A percentile compares a stretch with the other conserved stretches of the same genome.
Evolutionary conservation across 2,797 vertebrate genomes (phyloP).

Genomic region (Microctenopoma stevenorrisi): DNA sequence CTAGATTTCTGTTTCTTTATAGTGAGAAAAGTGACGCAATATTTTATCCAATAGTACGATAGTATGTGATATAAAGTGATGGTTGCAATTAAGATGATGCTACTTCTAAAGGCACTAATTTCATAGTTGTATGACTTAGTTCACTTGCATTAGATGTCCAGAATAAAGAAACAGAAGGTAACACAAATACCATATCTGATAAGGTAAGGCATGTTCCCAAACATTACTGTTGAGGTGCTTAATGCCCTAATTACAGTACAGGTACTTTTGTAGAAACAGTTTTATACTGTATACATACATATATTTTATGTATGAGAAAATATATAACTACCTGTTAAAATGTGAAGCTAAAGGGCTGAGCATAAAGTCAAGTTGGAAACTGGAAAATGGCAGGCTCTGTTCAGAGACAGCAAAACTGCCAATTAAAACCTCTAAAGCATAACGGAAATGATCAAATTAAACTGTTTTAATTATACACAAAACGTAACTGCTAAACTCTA

Average conservation of each 20-base stretch:
- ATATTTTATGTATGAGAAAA: neutral
- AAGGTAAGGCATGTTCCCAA: constrained; percentile 32
- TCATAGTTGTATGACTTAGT: constrained; percentile 6
- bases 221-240: constrained; percentile 58
- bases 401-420: neutral
- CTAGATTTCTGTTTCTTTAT: constrained; percentile 24
- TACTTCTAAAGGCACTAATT: neutral
- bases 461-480: too few species aligned
- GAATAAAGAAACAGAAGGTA: too few species aligned
- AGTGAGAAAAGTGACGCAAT: constrained; percentile 1
- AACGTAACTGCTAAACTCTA: too few species aligned
- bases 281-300: too few species aligned
- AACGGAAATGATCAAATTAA: too few species aligned
- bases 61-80: constrained; percentile 1
- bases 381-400: neutral
- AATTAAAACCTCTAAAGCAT: neutral
- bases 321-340: neutral
- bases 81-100: neutral
- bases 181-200: too few species aligned
- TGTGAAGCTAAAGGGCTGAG: neutral
- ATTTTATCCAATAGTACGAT: constrained; percentile 6
- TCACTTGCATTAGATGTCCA: too few species aligned
- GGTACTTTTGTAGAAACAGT: too few species aligned
- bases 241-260: constrained; percentile 59
- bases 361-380: neutral